Base-by-base conservation (phyloP, 2,888 invertebrate species). In the Xestia sexstrigata region DNA sequence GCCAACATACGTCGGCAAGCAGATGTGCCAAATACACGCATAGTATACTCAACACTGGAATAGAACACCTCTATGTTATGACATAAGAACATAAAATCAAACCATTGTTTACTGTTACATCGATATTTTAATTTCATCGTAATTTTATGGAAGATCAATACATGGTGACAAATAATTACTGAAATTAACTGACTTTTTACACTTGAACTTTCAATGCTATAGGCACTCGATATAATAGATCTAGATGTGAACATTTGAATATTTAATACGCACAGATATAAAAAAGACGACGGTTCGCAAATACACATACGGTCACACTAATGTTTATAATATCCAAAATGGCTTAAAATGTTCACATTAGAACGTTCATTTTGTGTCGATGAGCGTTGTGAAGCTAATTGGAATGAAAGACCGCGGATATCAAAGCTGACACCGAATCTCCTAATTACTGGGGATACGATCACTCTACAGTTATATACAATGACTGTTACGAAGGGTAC, bases 81-180 rank as follows among this genome's bases (percentile, higher is more conserved):
- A n/a, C n/a, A 71, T 30, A 70, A 66, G 17, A 26, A 65, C 65
- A 58, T 30, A 68, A 92, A 95, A 95, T 94, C 90, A 94, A 96
- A 96, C 94, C 92, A 95, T 93, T 90, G 82, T 84, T 90, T 94
- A 95, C 94, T 96, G 95, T 96, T 96, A 96, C 96, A 96, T 96
- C 96, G 93, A 96, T 96, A 96, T 95, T 95, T 96, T 96, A 96
- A 96, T 96, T 96, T 96, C 96, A 96, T 96, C 96, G 95, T 96
- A 96, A 96, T 96, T 95, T 96, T 96, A 96, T 96, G 96, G 96
- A 96, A 96, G 96, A 96, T 96, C 96, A 96, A 96, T 96, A 96
- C 96, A 96, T 95, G 95, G 95, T 96, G 96, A 96, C 95, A 95
- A 95, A 95, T 95, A 93, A 95, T 95, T 96, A 95, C 93, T 94